Conservation (phyloP, 2,797 vertebrate genomes). For the Pseudopleuronectes americanus region DNA sequence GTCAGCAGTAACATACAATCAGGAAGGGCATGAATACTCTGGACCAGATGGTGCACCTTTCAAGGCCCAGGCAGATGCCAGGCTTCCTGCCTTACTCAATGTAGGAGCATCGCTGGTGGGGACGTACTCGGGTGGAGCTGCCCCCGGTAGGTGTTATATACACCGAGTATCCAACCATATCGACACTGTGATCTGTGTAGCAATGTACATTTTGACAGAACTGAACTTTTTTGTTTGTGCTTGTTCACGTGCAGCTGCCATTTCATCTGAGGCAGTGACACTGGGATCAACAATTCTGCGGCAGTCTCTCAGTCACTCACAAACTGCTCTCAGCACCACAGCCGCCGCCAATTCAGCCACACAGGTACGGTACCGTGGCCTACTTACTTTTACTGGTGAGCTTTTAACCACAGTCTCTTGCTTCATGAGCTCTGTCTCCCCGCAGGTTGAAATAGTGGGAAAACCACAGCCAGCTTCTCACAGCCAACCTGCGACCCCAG, state of each 20-base stretch:
- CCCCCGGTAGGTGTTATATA: conserved; percentile 73
- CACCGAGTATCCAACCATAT: background rate
- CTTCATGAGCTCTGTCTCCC: conserved; percentile 4
- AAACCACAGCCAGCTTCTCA: conserved; percentile 82
- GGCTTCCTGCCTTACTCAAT: conserved; percentile 64
- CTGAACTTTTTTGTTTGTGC: background rate
- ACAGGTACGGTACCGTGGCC: conserved; percentile 67
- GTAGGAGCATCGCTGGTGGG: conserved; percentile 79
- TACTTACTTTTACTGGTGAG: background rate
- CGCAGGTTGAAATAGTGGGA: conserved; percentile 81
- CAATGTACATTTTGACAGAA: background rate
- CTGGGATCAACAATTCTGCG: conserved; percentile 73
- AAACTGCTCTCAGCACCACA: conserved; percentile 63
- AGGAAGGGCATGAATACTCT: conserved; percentile 69
- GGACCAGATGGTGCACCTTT: conserved; percentile 70
- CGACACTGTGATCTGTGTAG: background rate
- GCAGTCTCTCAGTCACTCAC: conserved; percentile 65
- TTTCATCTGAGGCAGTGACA: conserved; percentile 75
- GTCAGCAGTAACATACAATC: conserved; percentile 79
- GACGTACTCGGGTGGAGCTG: conserved; percentile 64
- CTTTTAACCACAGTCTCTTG: background rate
- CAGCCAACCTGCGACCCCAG: conserved; percentile 80
- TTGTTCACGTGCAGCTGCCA: conserved; percentile 34
- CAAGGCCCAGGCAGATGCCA: conserved; percentile 64
- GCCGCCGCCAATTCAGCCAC: conserved; percentile 59